Evolutionary conservation across 2,888 invertebrate species (phyloP), one percentile per base, ranked within the genome.

Genomic region (Lycia hirtaria): DNA sequence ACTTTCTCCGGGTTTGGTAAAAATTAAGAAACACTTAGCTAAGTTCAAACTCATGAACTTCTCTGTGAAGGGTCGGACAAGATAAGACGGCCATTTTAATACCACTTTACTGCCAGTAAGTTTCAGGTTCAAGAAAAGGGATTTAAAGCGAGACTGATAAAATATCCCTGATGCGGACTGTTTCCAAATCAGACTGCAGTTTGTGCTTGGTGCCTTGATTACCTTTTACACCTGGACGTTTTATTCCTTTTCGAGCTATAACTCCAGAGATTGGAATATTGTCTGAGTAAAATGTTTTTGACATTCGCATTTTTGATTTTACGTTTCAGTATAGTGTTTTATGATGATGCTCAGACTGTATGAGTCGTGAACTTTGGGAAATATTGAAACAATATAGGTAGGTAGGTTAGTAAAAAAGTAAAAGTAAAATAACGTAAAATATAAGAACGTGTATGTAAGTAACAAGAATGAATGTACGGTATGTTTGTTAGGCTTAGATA

Each of bases 221-320:
- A 40, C 52, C 33, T 40, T 54, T 47, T 33, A 33, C 47, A 54
- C 47, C 47, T 54, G 47, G 37, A 35, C 24, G 17, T 33, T 43
- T 51, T 47, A 47, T 47, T 14, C 35, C 5, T 35, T 35, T 44
- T 14, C 9, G 3, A 38, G 26, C 37, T 38, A 49, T 49, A 49
- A 19, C 28, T 28, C 14, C 12, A 22, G 38, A 49, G 20, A 49
- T 49, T 37, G 38, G 37, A 38, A 30, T 49, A 49, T 38, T 38
- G 37, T 49, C 28, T 28, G 28, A 19, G 20, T 35, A 10, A 38
- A 38, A 20, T 28, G 37, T n/a, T 28, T 38, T 37, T 38, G 28
- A 12, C 38, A 30, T 37, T 48, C 10, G 10, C 17, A 38, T 14
- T 19, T 38, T 28, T 38, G 19, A 38, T 49, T 47, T 24, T 35